These are phyloP conservation scores for Dipodomys stephensi DNA, from an alignment of 2,113 vertebrate genomes.

Conservation along the genomic window DNA sequence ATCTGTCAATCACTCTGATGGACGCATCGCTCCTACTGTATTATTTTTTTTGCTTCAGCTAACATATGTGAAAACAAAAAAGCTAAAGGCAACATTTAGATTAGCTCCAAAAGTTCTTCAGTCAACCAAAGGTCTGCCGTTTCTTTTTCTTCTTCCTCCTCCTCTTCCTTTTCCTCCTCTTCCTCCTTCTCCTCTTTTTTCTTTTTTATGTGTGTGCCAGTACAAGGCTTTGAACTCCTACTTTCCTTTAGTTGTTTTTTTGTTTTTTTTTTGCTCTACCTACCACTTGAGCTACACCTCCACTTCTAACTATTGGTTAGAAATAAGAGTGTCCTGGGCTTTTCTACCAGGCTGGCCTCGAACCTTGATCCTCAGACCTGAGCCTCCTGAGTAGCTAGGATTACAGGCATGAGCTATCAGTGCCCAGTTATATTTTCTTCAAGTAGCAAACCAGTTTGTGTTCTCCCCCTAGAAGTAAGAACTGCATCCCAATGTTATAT, in stretches of 20 bases:
- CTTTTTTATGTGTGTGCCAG: too few species aligned
- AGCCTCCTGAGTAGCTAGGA: not conserved
- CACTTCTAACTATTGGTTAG: too few species aligned
- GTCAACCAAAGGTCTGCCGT: constrained; percentile 47
- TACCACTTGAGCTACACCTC: too few species aligned
- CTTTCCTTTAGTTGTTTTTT: too few species aligned
- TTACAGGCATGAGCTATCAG: not conserved
- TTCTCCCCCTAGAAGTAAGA: not conserved
- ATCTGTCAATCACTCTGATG: constrained; percentile 85
- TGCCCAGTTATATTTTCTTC: not conserved
- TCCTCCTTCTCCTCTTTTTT: too few species aligned
- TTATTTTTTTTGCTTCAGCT: constrained; percentile 87
- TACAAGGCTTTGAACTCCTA: too few species aligned
- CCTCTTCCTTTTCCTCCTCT: too few species aligned
- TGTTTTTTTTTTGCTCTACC: too few species aligned
- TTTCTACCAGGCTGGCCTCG: not conserved
- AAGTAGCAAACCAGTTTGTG: constrained; percentile 52
- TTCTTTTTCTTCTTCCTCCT: too few species aligned
- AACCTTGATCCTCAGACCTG: not conserved
- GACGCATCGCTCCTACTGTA: constrained; percentile 82
- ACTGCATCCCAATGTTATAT: not conserved
- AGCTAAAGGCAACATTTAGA: constrained; percentile 73
- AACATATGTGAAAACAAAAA: constrained; percentile 85
- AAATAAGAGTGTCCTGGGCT: not conserved
- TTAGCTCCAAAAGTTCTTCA: constrained; percentile 76